phyloP scores from a whole-genome alignment of 64 coral and sea anemone genomes.

The Montipora capricornis region DNA sequence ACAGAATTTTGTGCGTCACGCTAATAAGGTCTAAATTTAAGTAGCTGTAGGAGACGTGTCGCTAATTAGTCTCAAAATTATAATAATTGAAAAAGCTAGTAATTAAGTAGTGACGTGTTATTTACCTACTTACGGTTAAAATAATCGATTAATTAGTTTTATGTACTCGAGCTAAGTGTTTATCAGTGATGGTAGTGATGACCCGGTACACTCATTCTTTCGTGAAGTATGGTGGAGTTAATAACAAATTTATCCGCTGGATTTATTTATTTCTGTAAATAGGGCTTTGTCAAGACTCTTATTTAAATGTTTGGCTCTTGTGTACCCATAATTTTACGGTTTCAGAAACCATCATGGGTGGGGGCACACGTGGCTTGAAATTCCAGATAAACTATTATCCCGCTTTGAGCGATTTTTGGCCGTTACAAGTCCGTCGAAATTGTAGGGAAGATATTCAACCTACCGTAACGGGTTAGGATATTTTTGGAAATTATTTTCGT shows the following conservation, averaged over 20 bases:
- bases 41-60: no score
- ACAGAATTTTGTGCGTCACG: background rate
- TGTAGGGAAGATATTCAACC: no score
- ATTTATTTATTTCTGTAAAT: background rate
- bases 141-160: background rate
- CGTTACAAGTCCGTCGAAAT: background rate
- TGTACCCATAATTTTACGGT: background rate
- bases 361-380: no score
- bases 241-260: background rate
- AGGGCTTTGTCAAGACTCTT: background rate
- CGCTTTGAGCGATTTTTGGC: background rate
- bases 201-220: background rate
- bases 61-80: background rate
- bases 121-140: background rate
- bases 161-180: background rate
- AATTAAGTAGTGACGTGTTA: background rate
- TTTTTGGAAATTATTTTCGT: no score
- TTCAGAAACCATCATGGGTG: no score
- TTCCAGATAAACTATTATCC: no score
- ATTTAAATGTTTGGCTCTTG: constrained; percentile 3
- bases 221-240: background rate
- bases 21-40: background rate
- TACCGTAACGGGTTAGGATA: no score
- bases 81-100: background rate
- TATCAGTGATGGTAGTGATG: background rate